Evolutionary conservation across 2,888 invertebrate species (phyloP).

Genomic region (Agonopterix heracliana): DNA sequence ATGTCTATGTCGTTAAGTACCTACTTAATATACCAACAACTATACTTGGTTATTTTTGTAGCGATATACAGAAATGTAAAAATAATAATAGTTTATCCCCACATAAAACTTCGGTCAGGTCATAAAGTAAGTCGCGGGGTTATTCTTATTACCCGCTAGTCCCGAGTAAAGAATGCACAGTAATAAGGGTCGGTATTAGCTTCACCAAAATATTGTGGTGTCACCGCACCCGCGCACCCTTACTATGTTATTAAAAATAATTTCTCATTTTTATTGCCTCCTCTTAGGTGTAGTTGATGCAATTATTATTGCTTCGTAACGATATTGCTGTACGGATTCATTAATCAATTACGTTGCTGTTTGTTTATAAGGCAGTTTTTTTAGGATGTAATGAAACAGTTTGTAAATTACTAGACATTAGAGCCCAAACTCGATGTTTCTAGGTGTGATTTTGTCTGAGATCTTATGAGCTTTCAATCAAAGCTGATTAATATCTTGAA

Average conservation of each 20-base stretch:
- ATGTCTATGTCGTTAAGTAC: no score
- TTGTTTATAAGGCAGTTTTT: no score
- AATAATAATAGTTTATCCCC: constrained; percentile 30
- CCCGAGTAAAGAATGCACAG: constrained; percentile 52
- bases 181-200: constrained; percentile 48
- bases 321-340: constrained; percentile 1
- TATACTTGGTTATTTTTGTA: no score
- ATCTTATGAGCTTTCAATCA: no score
- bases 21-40: no score
- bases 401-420: no score
- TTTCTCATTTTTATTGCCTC: constrained; percentile 73
- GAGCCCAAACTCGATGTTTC: no score
- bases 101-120: constrained; percentile 47
- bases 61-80: no score
- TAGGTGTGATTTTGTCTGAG: no score
- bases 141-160: constrained; percentile 55
- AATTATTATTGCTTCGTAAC: background rate
- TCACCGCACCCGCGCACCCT: constrained; percentile 33
- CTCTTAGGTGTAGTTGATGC: constrained; percentile 23
- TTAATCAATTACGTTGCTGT: background rate
- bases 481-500: no score
- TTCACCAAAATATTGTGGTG: constrained; percentile 57
- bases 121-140: constrained; percentile 56
- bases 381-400: no score
- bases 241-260: constrained; percentile 72